phyloP scores from a whole-genome alignment of 2,888 invertebrate genomes.

The Eueremaeus valkanovi region DNA sequence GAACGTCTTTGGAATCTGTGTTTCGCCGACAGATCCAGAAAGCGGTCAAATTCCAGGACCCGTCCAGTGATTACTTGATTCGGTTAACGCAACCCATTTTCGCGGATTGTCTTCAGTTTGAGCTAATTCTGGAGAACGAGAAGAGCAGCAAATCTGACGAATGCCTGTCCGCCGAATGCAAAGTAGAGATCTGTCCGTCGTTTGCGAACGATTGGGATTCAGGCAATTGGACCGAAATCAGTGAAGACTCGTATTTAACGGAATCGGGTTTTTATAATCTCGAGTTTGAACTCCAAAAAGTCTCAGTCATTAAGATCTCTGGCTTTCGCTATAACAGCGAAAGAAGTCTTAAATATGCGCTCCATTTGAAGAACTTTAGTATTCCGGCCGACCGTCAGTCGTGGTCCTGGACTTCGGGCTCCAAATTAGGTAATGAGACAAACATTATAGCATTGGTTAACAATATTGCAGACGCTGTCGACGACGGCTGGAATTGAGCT shows the following conservation, averaged over 20 bases:
- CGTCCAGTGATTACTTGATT: background rate
- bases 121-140: constrained; percentile 19
- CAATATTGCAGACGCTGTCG: too few relatives aligned
- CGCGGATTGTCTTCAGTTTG: constrained; percentile 23
- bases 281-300: constrained; percentile 15
- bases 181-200: background rate
- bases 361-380: background rate
- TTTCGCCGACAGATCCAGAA: background rate
- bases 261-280: constrained; percentile 28
- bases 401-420: background rate
- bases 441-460: too few relatives aligned
- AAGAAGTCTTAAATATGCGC: background rate
- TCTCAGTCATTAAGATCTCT: background rate
- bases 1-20: background rate
- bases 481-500: background rate
- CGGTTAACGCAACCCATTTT: constrained; percentile 28
- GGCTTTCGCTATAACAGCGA: constrained; percentile 25
- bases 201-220: background rate
- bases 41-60: background rate
- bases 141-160: background rate
- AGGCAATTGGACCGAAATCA: background rate
- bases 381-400: constrained; percentile 28
- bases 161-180: constrained; percentile 6
- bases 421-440: background rate
- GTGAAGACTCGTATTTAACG: constrained; percentile 3